Base-by-base conservation (phyloP, 2,888 invertebrate species). In the Fabriciana adippe region DNA sequence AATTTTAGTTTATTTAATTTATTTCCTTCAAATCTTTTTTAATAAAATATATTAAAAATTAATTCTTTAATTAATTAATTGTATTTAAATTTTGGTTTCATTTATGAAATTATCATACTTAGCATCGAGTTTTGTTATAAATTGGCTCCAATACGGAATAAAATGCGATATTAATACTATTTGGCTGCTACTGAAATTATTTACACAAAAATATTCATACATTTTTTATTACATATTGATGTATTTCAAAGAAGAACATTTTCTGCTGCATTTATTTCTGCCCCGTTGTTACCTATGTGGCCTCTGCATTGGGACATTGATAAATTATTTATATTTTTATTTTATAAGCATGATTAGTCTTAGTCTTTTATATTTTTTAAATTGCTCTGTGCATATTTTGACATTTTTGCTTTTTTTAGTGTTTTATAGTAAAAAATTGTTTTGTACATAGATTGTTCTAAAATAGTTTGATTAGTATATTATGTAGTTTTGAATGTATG, bases 281-380 rank as follows among this genome's bases (percentile, higher is more conserved):
- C 51, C 41, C 18, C 65, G 21, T n/a, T 51, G n/a, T 50, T 51
- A 53, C 55, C 47, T 60, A 62, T 68, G 71, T 71, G 71, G 69
- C 57, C 45, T 69, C 69, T 69, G 71, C 71, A 71, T 71, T 71
- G 66, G 71, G 68, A 69, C 71, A 69, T 61, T 57, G 18, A 15
- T 54, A 56, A 47, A 26, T 21, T 26, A 56, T 47, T 18, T 55
- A 55, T 55, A 16, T 18, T 35, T 64, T 64, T 51, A 21, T 41
- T 45, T 66, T 63, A 53, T n/a, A 13, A 55, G 62, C 47, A 63
- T 68, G 55, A 51, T 50, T 50, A 50, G n/a, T 61, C 14, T 0
- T 51, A 50, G n/a, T 50, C 4, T 16, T 35, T 61, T 6, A 35
- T 14, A 16, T 16, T 18, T 51, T n/a, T 6, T 51, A 16, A 51